A percentile compares a stretch with the other conserved stretches of the same genome.
phyloP scores from a whole-genome alignment of 2,888 invertebrate genomes.

The Eupeodes luniger region DNA sequence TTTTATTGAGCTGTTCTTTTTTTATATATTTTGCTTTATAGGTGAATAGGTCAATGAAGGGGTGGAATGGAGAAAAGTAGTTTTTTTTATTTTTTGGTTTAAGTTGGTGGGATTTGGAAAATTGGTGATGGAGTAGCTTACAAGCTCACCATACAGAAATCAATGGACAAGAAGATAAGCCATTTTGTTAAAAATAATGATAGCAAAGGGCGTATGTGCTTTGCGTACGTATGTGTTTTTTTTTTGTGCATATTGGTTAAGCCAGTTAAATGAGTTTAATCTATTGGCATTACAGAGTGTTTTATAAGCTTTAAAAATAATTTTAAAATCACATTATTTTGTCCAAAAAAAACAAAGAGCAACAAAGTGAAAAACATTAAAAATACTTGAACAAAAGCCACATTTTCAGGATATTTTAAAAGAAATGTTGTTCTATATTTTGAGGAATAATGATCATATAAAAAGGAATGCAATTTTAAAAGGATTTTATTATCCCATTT shows the following conservation, averaged over 20 bases:
- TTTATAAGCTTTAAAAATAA: no score
- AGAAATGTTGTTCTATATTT: no score
- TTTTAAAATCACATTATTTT: no score
- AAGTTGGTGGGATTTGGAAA: neutral
- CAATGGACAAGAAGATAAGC: slow-evolving; percentile 58
- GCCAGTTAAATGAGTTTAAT: neutral
- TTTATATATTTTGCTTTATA: neutral
- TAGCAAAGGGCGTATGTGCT: neutral
- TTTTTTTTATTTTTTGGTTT: neutral
- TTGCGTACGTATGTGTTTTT: neutral
- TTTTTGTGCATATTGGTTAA: neutral
- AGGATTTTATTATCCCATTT: no score
- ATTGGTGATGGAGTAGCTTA: slow-evolving; percentile 4
- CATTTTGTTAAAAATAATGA: slow-evolving; percentile 54
- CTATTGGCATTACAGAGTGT: no score
- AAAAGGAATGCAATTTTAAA: no score
- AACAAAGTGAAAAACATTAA: no score
- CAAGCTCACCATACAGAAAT: slow-evolving; percentile 19
- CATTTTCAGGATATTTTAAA: no score
- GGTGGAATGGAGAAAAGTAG: no score
- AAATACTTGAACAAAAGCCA: no score
- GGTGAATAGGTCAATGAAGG: neutral
- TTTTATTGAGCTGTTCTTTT: slow-evolving; percentile 59
- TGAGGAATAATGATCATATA: no score
- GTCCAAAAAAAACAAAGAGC: no score